Base-by-base conservation (phyloP, 53 echinoderm and acorn worm species). In the Echinometra lucunter region DNA sequence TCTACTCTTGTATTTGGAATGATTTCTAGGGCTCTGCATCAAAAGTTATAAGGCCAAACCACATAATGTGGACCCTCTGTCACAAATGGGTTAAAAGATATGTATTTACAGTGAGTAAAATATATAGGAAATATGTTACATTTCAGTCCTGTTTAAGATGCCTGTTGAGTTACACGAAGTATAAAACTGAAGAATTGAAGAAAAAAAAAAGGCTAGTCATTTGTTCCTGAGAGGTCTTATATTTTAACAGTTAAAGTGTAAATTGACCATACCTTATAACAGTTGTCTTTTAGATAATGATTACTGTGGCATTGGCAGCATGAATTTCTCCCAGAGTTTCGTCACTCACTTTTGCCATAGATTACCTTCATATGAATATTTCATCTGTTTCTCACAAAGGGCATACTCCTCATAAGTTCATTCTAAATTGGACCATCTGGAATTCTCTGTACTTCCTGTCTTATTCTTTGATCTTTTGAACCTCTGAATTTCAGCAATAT, bases 401-500 rank as follows among this genome's bases (percentile, higher is more conserved):
- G 9, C 53, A 63, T 8, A 72, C 72, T 35, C 35, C 25, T 83
- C 44, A 47, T 42, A 47, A 45, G 55, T 88, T 44, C 88, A 28
- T 53, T 55, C 15, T 49, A n/a, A 30, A 6, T 30, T 49, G 38
- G 10, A 28, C 53, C 49, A 49, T 32, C 88, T 88, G 88, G 88
- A 88, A n/a, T 88, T 55, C 88, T 49, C 56, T 49, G 19, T 6
- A 23, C 35, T 78, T 78, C 78, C 78, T 78, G 35, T 23, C 42
- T 42, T 6, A 17, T 19, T 1, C 78, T 38, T 78, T 78, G 78
- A 78, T 78, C 78, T 42, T 78, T 78, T 78, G 78, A 78, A 38
- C 78, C 78, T 8, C 6, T 78, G 23, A 78, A 78, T 78, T 78
- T 78, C 78, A 78, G 38, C 35, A 78, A 78, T 78, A 40, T 78